These are phyloP conservation scores for Notoglanidium macrostoma DNA, from an alignment of 2,797 vertebrate species.

Conservation along the genomic window DNA sequence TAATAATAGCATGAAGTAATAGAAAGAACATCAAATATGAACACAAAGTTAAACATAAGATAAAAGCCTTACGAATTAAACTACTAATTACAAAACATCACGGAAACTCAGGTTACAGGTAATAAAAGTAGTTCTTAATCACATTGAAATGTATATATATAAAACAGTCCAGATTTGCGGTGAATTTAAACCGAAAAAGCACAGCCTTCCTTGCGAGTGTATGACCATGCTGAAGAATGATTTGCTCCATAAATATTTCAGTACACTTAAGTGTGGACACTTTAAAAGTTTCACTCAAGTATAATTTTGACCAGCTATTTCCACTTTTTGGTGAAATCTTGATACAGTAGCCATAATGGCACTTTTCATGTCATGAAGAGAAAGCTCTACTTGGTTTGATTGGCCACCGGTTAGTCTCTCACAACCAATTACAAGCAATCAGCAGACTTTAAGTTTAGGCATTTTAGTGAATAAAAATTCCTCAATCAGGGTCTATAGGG, in stretches of 20 bases:
- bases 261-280: neutral
- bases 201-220: too few species aligned
- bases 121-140: neutral
- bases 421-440: slow-evolving; percentile 7
- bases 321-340: neutral
- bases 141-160: neutral
- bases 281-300: slow-evolving; percentile 14
- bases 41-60: neutral
- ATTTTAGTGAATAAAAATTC: slow-evolving; percentile 11
- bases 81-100: neutral
- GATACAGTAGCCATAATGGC: neutral
- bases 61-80: neutral
- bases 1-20: neutral
- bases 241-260: neutral
- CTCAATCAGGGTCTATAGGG: neutral
- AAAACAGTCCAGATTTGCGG: neutral
- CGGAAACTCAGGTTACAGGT: neutral
- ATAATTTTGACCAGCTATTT: neutral
- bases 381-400: neutral
- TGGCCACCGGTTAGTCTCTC: neutral
- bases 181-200: neutral
- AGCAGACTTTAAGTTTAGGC: neutral
- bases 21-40: neutral
- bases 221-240: neutral
- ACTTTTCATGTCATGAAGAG: neutral